A percentile compares a stretch with the other conserved stretches of the same genome.
Conservation (phyloP, 2,888 invertebrate genomes). For the Mythimna loreyi region DNA sequence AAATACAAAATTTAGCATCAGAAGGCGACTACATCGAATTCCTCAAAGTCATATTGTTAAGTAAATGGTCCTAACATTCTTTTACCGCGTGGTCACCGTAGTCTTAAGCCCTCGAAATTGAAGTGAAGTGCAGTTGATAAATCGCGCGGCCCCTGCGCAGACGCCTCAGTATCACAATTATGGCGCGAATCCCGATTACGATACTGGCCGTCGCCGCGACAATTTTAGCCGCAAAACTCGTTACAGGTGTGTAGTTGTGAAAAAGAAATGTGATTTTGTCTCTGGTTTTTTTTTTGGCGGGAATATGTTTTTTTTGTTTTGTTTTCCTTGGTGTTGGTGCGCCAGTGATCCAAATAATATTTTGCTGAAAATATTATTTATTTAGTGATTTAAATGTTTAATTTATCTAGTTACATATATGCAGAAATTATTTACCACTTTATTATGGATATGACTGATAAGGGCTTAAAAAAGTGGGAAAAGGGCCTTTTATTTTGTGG, state of each 20-base stretch:
- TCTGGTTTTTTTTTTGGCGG: slow-evolving; percentile 20
- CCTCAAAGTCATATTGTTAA: slow-evolving; percentile 5
- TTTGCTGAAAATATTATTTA: neutral
- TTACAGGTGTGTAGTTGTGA: slow-evolving; percentile 71
- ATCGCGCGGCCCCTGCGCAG: slow-evolving; percentile 69
- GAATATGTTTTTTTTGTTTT: neutral
- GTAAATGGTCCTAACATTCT: slow-evolving; percentile 37
- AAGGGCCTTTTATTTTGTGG: neutral
- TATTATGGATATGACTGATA: too few relatives aligned
- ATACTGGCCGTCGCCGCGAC: slow-evolving; percentile 64
- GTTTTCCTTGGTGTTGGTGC: slow-evolving; percentile 1
- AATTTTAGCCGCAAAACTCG: slow-evolving; percentile 55
- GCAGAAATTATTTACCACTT: neutral
- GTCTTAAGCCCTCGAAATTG: slow-evolving; percentile 59
- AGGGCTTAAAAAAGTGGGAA: too few relatives aligned
- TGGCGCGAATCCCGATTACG: slow-evolving; percentile 70
- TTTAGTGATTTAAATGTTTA: neutral
- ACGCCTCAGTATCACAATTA: slow-evolving; percentile 70
- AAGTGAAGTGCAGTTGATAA: slow-evolving; percentile 71
- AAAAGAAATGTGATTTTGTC: slow-evolving; percentile 42
- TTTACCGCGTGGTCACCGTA: slow-evolving; percentile 46
- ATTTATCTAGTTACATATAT: neutral
- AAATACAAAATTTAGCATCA: too few relatives aligned
- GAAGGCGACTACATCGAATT: neutral
- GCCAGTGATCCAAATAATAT: slow-evolving; percentile 1